Conservation (phyloP, 2,113 vertebrate species). For the Poeciliopsis retropinna region DNA sequence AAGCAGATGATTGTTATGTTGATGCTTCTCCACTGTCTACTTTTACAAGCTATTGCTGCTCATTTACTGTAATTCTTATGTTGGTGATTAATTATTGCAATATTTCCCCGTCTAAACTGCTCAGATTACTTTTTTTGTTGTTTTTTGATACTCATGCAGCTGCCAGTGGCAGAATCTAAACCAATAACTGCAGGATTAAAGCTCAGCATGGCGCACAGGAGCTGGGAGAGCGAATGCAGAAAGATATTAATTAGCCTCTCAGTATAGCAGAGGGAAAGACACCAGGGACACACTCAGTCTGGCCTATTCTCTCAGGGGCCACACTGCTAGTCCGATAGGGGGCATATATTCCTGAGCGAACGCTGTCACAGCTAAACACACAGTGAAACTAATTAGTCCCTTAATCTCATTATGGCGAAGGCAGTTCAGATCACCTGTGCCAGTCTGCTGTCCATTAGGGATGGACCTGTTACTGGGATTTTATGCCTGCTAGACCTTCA, state of each 20-base stretch:
- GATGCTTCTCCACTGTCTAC: conserved; percentile 33
- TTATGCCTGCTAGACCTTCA: conserved; percentile 61
- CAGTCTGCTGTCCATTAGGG: conserved; percentile 58
- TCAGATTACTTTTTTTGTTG: conserved; percentile 3
- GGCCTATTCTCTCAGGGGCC: conserved; percentile 59
- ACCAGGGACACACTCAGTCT: conserved; percentile 54
- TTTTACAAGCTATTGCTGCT: conserved; percentile 41
- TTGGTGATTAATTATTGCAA: conserved; percentile 38
- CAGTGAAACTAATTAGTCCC: conserved; percentile 77
- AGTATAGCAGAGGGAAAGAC: conserved; percentile 43
- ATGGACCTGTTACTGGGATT: conserved; percentile 63
- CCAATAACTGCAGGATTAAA: conserved; percentile 46
- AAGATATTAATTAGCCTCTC: conserved; percentile 66
- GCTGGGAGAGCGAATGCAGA: conserved; percentile 22
- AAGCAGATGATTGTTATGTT: conserved; percentile 23
- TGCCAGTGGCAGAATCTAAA: conserved; percentile 26
- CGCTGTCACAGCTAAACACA: conserved; percentile 47
- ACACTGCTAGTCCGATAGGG: conserved; percentile 38
- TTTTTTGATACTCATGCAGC: conserved; percentile 23
- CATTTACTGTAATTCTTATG: conserved; percentile 27
- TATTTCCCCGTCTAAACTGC: conserved; percentile 29
- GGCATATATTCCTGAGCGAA: conserved; percentile 53
- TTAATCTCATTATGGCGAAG: conserved; percentile 79
- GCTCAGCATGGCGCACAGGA: conserved; percentile 17
- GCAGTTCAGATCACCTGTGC: conserved; percentile 71